phyloP scores from a whole-genome alignment of 2,113 vertebrate species.

The Vidua macroura region DNA sequence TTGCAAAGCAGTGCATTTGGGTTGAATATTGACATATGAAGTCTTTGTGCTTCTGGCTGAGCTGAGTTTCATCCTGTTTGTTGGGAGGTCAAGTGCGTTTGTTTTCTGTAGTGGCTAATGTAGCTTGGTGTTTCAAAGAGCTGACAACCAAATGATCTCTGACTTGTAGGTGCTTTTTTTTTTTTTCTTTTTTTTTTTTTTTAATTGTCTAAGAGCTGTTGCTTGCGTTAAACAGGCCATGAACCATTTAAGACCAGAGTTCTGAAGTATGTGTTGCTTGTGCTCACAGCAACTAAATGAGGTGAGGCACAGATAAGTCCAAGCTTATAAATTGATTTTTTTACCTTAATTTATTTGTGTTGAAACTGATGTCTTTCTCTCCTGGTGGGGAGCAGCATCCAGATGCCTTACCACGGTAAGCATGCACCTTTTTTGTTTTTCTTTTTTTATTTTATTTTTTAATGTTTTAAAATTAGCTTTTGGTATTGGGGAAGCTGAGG shows the following conservation, averaged over 20 bases:
- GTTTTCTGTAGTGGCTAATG: background rate
- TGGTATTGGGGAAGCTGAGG: rapidly evolving
- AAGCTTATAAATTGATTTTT: background rate
- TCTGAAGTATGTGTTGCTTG: background rate
- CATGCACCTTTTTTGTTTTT: rapidly evolving
- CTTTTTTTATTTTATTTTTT: too few species aligned
- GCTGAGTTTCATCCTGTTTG: background rate
- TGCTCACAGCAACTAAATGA: background rate
- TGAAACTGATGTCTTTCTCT: background rate
- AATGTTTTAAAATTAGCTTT: too few species aligned
- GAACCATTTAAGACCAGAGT: background rate
- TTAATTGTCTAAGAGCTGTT: background rate
- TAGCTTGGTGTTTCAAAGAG: background rate
- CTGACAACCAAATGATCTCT: background rate
- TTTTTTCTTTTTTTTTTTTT: background rate
- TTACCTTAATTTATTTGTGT: background rate
- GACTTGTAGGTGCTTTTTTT: background rate
- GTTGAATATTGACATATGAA: background rate
- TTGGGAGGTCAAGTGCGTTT: background rate
- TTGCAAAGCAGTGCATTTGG: background rate
- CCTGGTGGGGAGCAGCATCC: background rate
- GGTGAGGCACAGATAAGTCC: background rate
- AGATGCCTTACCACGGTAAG: background rate
- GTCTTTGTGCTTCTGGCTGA: background rate
- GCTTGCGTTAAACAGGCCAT: background rate